These are phyloP conservation scores for Eilema depressum DNA, from an alignment of 2,888 invertebrate species.

Conservation along the genomic window DNA sequence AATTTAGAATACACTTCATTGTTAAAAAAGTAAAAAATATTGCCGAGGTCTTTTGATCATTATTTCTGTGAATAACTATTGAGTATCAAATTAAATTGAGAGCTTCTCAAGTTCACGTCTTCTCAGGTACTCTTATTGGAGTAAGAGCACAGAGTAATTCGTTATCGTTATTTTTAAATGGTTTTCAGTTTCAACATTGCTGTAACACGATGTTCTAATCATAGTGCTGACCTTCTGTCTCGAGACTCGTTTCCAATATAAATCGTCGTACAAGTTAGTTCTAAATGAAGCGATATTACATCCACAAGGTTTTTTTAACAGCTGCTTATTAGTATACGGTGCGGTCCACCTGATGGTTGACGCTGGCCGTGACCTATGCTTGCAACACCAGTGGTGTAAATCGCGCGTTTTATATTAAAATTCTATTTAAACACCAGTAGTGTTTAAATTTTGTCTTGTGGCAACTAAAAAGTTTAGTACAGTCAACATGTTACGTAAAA, in stretches of 20 bases:
- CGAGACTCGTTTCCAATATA: constrained; percentile 3
- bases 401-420: neutral
- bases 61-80: neutral
- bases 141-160: too few species aligned
- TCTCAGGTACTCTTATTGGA: neutral
- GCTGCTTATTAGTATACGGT: neutral
- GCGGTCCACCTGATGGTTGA: neutral
- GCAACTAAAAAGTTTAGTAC: neutral
- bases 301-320: neutral
- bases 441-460: neutral
- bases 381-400: neutral
- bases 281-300: neutral
- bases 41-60: neutral
- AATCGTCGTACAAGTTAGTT: neutral
- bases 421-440: neutral
- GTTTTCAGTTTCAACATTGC: neutral
- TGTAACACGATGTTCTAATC: constrained; percentile 7
- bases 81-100: neutral
- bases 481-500: neutral
- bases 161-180: neutral
- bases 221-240: constrained; percentile 3
- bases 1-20: neutral
- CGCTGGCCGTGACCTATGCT: neutral
- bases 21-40: neutral
- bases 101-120: neutral